phyloP scores from a whole-genome alignment of 2,113 vertebrate species.

The Notarius lentiginosus region DNA sequence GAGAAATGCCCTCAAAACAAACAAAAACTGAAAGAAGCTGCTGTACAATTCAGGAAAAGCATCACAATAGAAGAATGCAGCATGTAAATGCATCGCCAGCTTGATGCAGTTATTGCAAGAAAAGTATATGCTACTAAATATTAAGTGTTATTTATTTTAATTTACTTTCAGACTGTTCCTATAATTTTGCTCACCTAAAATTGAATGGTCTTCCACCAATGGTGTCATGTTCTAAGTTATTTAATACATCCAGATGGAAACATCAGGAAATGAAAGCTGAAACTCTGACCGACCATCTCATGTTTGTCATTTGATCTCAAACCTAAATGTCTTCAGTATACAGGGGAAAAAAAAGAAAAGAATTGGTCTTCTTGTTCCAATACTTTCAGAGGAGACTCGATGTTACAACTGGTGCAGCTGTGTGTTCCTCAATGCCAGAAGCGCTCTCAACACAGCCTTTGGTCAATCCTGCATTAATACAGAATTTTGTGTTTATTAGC shows the following conservation, averaged over 20 bases:
- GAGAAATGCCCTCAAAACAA: no score
- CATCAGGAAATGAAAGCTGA: neutral
- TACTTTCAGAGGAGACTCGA: neutral
- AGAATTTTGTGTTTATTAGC: neutral
- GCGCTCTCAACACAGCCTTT: neutral
- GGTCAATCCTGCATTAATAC: neutral
- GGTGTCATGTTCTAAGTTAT: neutral
- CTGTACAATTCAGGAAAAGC: no score
- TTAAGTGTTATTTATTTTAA: no score
- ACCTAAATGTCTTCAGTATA: neutral
- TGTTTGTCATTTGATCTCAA: neutral
- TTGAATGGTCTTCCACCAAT: no score
- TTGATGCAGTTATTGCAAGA: no score
- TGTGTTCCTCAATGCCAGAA: no score
- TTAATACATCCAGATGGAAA: neutral
- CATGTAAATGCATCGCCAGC: no score
- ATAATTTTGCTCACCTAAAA: no score
- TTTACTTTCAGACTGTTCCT: no score
- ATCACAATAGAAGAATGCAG: no score
- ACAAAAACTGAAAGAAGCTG: no score
- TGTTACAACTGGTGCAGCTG: neutral
- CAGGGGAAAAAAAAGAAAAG: neutral
- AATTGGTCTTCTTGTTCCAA: neutral
- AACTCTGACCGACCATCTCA: neutral
- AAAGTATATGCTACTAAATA: no score